phyloP scores from a whole-genome alignment of 30 jellyfish, hydroid and myxozoan genomes.

The Morbakka virulenta region DNA sequence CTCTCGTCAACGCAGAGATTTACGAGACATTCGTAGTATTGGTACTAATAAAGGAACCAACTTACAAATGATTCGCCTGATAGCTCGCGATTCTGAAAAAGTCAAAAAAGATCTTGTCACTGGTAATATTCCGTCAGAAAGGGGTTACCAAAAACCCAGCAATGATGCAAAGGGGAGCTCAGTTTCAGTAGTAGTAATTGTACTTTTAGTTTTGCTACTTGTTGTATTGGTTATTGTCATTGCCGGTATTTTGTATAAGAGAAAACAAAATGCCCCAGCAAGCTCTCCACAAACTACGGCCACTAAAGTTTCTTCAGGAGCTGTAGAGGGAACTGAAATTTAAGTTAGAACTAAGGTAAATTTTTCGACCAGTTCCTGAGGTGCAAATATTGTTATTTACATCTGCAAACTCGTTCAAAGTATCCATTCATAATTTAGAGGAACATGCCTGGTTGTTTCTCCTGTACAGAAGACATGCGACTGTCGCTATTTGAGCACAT shows the following conservation, averaged over 20 bases:
- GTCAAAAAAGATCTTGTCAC: not conserved
- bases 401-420: no score
- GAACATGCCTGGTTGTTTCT: no score
- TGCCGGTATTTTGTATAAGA: conserved; percentile 49
- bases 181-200: conserved; percentile 44
- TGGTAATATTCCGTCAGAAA: conserved; percentile 57
- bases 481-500: no score
- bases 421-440: no score
- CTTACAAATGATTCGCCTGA: conserved; percentile 70
- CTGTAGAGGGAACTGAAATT: conserved; percentile 77
- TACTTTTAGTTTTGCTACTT: conserved; percentile 33
- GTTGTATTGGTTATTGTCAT: conserved; percentile 29
- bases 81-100: not conserved
- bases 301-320: conserved; percentile 56
- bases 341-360: no score
- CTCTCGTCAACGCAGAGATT: conserved; percentile 37
- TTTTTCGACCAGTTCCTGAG: no score
- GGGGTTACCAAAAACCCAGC: not conserved
- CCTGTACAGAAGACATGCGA: no score
- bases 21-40: conserved; percentile 45
- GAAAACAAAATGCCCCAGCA: conserved; percentile 37
- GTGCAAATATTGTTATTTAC: no score
- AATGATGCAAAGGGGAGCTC: conserved; percentile 10
- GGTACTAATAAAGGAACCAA: conserved; percentile 82
- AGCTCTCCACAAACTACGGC: conserved; percentile 54